Percentiles rank a stretch among this genome's conserved stretches.
These are phyloP conservation scores for Psettodes erumei DNA, from an alignment of 2,113 vertebrate species.

Conservation along the genomic window DNA sequence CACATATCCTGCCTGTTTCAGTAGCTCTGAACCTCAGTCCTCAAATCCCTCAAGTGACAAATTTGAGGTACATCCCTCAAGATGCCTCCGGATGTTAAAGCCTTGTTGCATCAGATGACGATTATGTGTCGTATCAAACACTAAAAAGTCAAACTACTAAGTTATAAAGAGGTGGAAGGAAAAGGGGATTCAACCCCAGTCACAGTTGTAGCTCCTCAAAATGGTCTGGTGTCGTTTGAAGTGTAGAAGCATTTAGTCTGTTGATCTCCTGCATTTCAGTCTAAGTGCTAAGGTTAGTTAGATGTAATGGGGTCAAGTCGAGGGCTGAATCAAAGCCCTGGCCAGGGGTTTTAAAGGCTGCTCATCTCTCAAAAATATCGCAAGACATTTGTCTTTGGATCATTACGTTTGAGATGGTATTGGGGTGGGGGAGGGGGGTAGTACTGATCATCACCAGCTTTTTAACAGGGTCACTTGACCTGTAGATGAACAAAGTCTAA, in stretches of 20 bases:
- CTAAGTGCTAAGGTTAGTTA: constrained; percentile 33
- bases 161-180: constrained; percentile 40
- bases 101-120: constrained; percentile 11
- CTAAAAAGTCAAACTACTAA: constrained; percentile 12
- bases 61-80: not conserved
- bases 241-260: constrained; percentile 26
- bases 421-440: not conserved
- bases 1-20: not conserved
- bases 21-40: constrained; percentile 7
- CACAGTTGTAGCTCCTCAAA: constrained; percentile 59
- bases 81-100: constrained; percentile 19
- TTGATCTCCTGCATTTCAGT: constrained; percentile 21
- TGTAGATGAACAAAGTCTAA: constrained; percentile 76
- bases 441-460: constrained; percentile 80
- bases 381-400: constrained; percentile 15
- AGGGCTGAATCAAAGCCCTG: constrained; percentile 1
- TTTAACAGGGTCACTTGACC: constrained; percentile 71
- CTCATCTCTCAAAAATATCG: constrained; percentile 39
- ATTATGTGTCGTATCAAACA: constrained; percentile 48
- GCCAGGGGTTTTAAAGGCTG: not conserved
- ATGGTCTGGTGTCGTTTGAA: constrained; percentile 13
- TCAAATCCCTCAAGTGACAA: constrained; percentile 1
- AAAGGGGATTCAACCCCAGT: constrained; percentile 34
- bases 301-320: not conserved
- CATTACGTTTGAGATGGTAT: constrained; percentile 8